Base-by-base conservation (phyloP, 2,113 vertebrate species). In the Noctilio leporinus region DNA sequence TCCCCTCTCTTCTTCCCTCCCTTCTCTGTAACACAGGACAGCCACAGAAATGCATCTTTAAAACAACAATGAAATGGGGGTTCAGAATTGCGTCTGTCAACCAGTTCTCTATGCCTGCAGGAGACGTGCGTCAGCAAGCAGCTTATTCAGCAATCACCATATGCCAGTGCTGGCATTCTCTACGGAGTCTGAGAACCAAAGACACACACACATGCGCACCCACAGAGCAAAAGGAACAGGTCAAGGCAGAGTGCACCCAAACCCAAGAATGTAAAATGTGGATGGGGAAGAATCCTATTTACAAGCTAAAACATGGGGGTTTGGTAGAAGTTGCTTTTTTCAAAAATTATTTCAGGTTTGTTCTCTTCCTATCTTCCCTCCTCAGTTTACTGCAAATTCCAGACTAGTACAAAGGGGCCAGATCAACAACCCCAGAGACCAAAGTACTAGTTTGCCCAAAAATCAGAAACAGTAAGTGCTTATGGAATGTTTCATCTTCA, bases 401-500 rank as follows among this genome's bases (percentile, higher is more conserved):
- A 96, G 43, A 88, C 67, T 53, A 84, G 86, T 92, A 73, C 91
- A 94, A 72, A 96, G 45, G 57, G 94, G 80, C 76, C 47, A 96
- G 84, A 95, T 94, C 87, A 91, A 96, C 55, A 90, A 84, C 26
- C 89, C 64, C 90, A 19, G 80, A 96, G 95, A 97, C 91, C 55
- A 73, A 96, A 97, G 86, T 86, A 91, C 84, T 93, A 88, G 93
- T 95, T 85, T 95, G 47, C 82, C 80, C 84, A 88, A 93, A 96
- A 94, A 51, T n/a, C 64, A 95, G 92, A 96, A 97, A 96, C 91
- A 95, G 69, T 69, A 84, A 91, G 45, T 69, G 95, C 76, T 97
- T 95, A 90, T 40, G 22, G 76, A 89, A 62, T 65, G 73, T 92
- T 95, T 97, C 92, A 95, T 97, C 97, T 97, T 97, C 96, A 96